Conservation (phyloP, 2,888 invertebrate species). For the Heliconius ismenius region DNA sequence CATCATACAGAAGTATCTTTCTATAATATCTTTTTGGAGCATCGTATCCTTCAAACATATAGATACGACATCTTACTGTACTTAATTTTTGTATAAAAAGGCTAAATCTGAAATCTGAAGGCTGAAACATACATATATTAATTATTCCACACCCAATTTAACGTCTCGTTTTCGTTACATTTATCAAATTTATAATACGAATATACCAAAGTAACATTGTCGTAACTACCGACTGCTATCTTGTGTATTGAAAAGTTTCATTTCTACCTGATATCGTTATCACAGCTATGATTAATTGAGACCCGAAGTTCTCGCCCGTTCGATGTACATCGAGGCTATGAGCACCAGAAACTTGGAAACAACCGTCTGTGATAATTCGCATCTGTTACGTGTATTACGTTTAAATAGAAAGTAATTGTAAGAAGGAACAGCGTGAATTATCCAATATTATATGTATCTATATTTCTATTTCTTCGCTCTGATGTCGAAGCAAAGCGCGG, state of each 20-base stretch:
- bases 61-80: not conserved
- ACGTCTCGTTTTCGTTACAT: too few relatives aligned
- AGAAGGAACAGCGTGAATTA: not conserved
- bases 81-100: not conserved
- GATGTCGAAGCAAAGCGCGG: too few relatives aligned
- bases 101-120: too few relatives aligned
- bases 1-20: not conserved
- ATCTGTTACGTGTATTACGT: not conserved
- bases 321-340: not conserved
- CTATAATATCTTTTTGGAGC: not conserved
- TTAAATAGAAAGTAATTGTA: not conserved
- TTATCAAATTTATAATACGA: not conserved
- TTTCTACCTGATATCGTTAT: slow-evolving; percentile 27
- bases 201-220: not conserved
- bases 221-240: not conserved
- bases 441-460: too few relatives aligned
- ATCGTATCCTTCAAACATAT: not conserved
- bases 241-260: slow-evolving; percentile 16
- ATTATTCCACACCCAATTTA: too few relatives aligned
- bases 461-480: too few relatives aligned
- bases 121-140: not conserved
- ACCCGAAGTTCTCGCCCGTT: slow-evolving; percentile 16
- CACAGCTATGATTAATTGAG: slow-evolving; percentile 30
- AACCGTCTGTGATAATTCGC: slow-evolving; percentile 6
- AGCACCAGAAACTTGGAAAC: slow-evolving; percentile 18